Evolutionary conservation across 2,888 invertebrate species (phyloP).

Genomic region (Globia sparganii): DNA sequence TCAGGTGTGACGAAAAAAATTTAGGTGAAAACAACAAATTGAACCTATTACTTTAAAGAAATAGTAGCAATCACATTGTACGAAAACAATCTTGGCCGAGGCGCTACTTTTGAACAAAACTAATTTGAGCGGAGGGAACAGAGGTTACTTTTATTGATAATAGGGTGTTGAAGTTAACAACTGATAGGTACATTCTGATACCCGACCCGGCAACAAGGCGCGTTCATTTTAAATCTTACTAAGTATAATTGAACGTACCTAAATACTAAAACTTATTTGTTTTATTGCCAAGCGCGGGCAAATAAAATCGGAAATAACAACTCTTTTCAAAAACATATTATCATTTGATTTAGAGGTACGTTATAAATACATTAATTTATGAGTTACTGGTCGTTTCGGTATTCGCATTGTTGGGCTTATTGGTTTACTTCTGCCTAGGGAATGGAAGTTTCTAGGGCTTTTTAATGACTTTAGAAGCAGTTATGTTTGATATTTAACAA

Average conservation of each 20-base stretch:
- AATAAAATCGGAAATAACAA: slow-evolving; percentile 46
- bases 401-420: slow-evolving; percentile 47
- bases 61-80: slow-evolving; percentile 21
- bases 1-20: neutral
- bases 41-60: slow-evolving; percentile 6
- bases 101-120: slow-evolving; percentile 16
- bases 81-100: slow-evolving; percentile 9
- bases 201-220: slow-evolving; percentile 18
- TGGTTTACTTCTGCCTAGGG: slow-evolving; percentile 36
- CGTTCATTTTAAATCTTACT: too few species aligned
- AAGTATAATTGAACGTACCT: slow-evolving; percentile 9
- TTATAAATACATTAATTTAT: slow-evolving; percentile 43
- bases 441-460: slow-evolving; percentile 32
- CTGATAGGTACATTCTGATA: slow-evolving; percentile 20
- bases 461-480: slow-evolving; percentile 40
- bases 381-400: slow-evolving; percentile 52
- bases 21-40: neutral
- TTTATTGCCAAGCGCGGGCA: slow-evolving; percentile 23
- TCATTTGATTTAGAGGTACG: slow-evolving; percentile 54
- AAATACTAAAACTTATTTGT: slow-evolving; percentile 35
- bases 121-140: slow-evolving; percentile 30
- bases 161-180: slow-evolving; percentile 36
- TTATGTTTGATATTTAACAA: slow-evolving; percentile 32
- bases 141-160: slow-evolving; percentile 43
- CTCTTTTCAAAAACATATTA: slow-evolving; percentile 56